Conservation (phyloP, 2,888 invertebrate species). For the Eurytoma adleriae region DNA sequence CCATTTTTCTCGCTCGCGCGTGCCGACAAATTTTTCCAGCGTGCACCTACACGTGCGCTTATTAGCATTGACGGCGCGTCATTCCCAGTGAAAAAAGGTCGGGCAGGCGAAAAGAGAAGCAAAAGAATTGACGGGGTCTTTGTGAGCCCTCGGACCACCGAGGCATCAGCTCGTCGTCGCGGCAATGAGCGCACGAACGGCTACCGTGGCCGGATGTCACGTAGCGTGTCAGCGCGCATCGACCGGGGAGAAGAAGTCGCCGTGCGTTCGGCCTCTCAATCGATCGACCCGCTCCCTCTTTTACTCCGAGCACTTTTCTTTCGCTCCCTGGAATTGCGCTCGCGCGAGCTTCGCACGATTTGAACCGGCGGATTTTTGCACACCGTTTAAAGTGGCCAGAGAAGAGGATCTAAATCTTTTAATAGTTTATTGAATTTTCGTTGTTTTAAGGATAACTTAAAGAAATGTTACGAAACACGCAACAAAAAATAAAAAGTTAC, state of each 20-base stretch:
- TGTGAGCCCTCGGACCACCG: constrained; percentile 34
- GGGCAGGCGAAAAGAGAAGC: background rate
- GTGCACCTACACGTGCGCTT: constrained; percentile 1
- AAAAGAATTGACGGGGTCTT: constrained; percentile 10
- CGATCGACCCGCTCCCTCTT: background rate
- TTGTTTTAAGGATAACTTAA: no score
- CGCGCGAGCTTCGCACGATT: background rate
- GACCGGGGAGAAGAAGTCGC: constrained; percentile 4
- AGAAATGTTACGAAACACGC: no score
- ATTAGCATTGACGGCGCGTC: constrained; percentile 47
- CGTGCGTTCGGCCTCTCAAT: constrained; percentile 37
- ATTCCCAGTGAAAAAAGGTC: constrained; percentile 1
- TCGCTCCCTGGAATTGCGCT: background rate
- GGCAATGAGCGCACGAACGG: constrained; percentile 21
- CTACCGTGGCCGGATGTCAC: constrained; percentile 58
- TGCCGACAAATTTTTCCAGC: constrained; percentile 30
- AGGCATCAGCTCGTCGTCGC: constrained; percentile 5
- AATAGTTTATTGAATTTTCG: no score
- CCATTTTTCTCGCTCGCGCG: constrained; percentile 35
- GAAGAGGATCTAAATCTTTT: background rate
- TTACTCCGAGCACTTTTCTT: background rate
- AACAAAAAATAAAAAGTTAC: no score
- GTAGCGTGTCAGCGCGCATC: constrained; percentile 53
- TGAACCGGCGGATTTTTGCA: background rate
- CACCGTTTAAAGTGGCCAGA: background rate